Evolutionary conservation across 92 coral and sea anemone genomes (phyloP), one percentile per base, ranked within the genome.

Genomic region (Hydrozoanthus gracilis): DNA sequence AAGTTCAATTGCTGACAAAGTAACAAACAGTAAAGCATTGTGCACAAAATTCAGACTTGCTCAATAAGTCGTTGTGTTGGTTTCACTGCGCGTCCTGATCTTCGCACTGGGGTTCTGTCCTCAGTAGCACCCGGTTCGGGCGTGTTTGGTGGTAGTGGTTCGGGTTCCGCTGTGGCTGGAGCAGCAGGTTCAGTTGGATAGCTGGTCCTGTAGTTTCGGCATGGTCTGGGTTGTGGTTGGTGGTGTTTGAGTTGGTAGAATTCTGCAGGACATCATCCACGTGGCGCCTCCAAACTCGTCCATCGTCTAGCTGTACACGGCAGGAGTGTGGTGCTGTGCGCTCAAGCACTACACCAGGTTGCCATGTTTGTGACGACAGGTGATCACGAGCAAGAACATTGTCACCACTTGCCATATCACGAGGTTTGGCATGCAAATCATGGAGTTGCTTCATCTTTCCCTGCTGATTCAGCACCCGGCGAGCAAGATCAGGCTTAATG

Each of bases 241-340:
- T 55, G 61, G 61, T 55, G 61, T 55, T 55, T 8, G 61, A 55
- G 61, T 55, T 55, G 39, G 39, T 27, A 27, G 39, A 27, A 27
- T 27, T 27, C 39, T 27, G 39, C 39, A 27, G 39, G 39, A 8
- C 61, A 55, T 55, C 8, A 55, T 55, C 61, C 8, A 13, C 77
- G 13, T 87, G 89, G 2, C 86, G 77, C 35, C 54, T 54, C 86
- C 89, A 78, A 45, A 65, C 48, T 52, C 84, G 61, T 27, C 88
- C 88, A 60, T 86, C 86, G 6, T 55, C 48, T 74, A 49, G 54
- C 66, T 51, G 71, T 10, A 75, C 86, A 17, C 14, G 14, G 47
- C 51, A 76, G 10, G 88, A 86, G 48, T 73, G 84, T 7, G 88
- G 88, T 51, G 71, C 50, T n/a, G 52, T 77, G 3, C 72, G 47